Evolutionary conservation across 2,113 vertebrate genomes (phyloP), one percentile per base, ranked within the genome.

Genomic region (Dipodomys stephensi): DNA sequence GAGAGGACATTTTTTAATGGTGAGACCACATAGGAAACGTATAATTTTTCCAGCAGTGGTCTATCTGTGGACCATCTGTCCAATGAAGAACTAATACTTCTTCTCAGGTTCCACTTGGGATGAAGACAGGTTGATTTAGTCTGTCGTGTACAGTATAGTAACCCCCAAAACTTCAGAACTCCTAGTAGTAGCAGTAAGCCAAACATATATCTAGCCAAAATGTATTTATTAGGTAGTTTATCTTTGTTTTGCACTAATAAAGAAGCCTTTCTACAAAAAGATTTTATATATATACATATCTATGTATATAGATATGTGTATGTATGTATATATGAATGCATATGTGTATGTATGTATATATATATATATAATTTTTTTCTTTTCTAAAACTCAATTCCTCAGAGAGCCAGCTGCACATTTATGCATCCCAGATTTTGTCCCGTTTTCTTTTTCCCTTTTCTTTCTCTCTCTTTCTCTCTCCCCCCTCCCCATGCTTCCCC

Each of bases 221-320:
- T 1, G 35, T 88, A 96, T 96, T 95, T 97, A 98, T 97, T 92
- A 86, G 97, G 23, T 25, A 77, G 94, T 94, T 98, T 95, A 96
- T 92, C 76, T 35, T 77, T 95, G 93, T 96, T 95, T 97, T 39
- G 39, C 5, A 57, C 91, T 97, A 97, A 98, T 95, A 96, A 98
- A 98, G 95, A 96, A 97, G 92, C 85, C 94, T 95, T 97, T 90
- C 94, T 93, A 3, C 85, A 78, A 90, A 91, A 91, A 87, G 67
- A 91, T 39, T 35, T 35, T 35, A 35, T 39, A 39, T 6, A 39
- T 39, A 39, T 39, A 39, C 39, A 6, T 39, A 39, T 39, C 39
- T 39, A 39, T 39, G 39, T 39, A 39, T 39, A 39, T 39, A 39
- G 39, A 39, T 39, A 39, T 39, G 39, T 39, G 39, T 39, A 39